Evolutionary conservation across 2,797 vertebrate species (phyloP).

Genomic region (Karalla daura): DNA sequence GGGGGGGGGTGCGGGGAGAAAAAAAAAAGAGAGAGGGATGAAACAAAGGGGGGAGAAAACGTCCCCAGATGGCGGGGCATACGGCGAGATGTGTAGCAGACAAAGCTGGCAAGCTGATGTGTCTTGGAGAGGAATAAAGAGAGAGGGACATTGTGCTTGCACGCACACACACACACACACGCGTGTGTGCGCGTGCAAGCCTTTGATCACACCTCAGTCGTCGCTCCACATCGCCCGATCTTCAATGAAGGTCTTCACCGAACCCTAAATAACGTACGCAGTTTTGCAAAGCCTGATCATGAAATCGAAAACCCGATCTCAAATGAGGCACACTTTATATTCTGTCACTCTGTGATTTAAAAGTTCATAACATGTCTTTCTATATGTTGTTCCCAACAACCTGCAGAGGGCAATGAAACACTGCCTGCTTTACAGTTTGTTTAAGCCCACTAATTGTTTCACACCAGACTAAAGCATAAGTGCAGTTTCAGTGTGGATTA

Average conservation of each 20-base stretch:
- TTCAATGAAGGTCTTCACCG: constrained; percentile 24
- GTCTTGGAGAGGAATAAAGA: constrained; percentile 72
- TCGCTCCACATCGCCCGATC: constrained; percentile 6
- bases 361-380: neutral
- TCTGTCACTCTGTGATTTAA: neutral
- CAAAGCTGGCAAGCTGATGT: constrained; percentile 76
- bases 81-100: constrained; percentile 77
- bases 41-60: constrained; percentile 69
- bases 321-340: neutral
- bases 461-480: neutral
- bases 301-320: neutral
- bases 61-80: constrained; percentile 83
- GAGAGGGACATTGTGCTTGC: constrained; percentile 21
- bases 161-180: no score
- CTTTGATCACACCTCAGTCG: constrained; percentile 49
- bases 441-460: constrained; percentile 10
- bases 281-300: neutral
- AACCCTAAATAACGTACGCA: constrained; percentile 1
- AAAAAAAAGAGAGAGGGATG: constrained; percentile 54
- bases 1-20: no score
- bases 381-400: constrained; percentile 21
- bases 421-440: constrained; percentile 4
- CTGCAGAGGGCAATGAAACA: constrained; percentile 69
- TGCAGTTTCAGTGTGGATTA: constrained; percentile 3
- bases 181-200: neutral